Base-by-base conservation (phyloP, 2,797 vertebrate genomes). In the Zalophus californianus region DNA sequence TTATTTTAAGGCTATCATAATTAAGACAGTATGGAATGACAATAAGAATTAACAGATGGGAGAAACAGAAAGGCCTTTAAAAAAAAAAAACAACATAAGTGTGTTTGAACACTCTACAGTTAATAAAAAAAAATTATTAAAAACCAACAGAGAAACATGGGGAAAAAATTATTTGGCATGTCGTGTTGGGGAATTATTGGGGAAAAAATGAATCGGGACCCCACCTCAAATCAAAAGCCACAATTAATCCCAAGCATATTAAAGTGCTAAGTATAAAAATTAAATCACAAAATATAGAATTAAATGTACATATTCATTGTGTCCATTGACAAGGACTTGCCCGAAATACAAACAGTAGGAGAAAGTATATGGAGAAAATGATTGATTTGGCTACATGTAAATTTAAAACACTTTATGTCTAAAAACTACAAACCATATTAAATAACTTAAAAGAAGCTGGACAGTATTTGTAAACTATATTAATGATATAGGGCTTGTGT, bases 381-480 rank as follows among this genome's bases (percentile, higher is more conserved):
- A 80, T 2, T 0, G 5, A 11, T 32, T 3, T 15, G n/a, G 29
- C 8, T 14, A 20, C 7, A 0, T 16, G 27, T 2, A 32, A 21
- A 41, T 68, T 41, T 11, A 8, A 90, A 56, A 25, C 0, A 0
- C 14, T 27, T 70, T 13, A 35, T 3, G 29, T 82, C 25, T 58
- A 60, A 52, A 54, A 48, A n/a, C 20, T 13, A 14, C 7, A 68
- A 68, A 90, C 25, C 9, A 8, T 32, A 15, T 44, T 44, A 23
- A 68, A 68, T 2, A 13, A 35, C 35, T 18, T 32, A 11, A 68
- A 32, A 18, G 27, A 5, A 23, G 18, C 48, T 41, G 62, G 50
- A 16, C n/a, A 41, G 4, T 25, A 25, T 18, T 44, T 9, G 18
- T 25, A 25, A 80, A 25, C 7, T 7, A 11, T 25, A 5, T 12